phyloP scores from a whole-genome alignment of 2,797 vertebrate genomes.

The Microcaecilia unicolor region DNA sequence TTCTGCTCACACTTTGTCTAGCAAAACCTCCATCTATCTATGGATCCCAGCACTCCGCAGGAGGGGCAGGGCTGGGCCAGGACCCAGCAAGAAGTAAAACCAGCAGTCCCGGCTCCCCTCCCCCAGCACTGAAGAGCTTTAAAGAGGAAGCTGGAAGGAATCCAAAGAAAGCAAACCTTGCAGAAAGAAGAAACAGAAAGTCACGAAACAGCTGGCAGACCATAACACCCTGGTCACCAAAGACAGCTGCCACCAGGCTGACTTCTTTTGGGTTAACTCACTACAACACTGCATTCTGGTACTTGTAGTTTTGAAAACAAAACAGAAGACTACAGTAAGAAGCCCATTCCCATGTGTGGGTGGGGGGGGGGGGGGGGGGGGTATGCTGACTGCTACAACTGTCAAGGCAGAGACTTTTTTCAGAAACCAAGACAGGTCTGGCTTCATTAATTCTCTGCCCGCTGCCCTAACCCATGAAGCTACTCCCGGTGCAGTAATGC shows the following conservation, averaged over 20 bases:
- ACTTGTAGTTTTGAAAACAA: no score
- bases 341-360: no score
- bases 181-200: neutral
- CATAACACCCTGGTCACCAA: neutral
- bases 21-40: neutral
- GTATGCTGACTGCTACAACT: no score
- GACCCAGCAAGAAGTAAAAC: neutral
- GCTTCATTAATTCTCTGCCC: neutral
- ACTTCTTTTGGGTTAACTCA: no score
- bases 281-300: no score
- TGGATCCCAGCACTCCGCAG: neutral
- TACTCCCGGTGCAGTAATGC: neutral
- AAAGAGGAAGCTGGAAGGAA: no score
- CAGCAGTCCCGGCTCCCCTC: no score
- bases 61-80: neutral
- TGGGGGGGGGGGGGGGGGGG: no score
- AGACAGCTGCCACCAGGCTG: neutral
- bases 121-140: no score
- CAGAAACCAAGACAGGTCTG: neutral
- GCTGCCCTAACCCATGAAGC: neutral
- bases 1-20: neutral
- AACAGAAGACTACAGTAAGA: no score
- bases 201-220: neutral
- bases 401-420: neutral
- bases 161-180: no score